Conservation (phyloP, 1,140 invertebrate species). For the Tigriopus japonicus region DNA sequence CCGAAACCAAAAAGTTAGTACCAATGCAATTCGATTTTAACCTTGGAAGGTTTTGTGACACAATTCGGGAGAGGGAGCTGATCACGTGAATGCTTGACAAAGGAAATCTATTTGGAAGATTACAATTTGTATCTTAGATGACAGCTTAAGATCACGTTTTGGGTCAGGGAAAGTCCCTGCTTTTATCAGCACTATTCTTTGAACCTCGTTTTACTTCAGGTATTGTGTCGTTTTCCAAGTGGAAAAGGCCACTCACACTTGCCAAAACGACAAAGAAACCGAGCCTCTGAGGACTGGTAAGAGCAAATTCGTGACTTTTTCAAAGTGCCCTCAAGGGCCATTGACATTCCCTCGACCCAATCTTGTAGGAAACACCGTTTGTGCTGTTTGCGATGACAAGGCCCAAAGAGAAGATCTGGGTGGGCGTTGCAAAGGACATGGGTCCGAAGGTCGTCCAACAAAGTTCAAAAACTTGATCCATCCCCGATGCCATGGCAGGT, state of each 20-base stretch:
- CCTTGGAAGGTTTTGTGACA: not conserved
- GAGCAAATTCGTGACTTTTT: not conserved
- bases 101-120: no score
- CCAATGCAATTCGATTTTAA: not conserved
- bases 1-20: not conserved
- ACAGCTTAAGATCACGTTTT: no score
- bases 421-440: conserved; percentile 2
- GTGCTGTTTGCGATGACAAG: conserved; percentile 1
- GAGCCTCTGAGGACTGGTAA: not conserved
- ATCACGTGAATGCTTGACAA: not conserved
- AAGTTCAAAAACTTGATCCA: conserved; percentile 2
- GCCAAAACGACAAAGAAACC: not conserved
- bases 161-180: no score
- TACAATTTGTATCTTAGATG: no score
- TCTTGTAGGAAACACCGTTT: not conserved
- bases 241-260: not conserved
- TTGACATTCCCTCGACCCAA: not conserved
- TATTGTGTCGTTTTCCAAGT: conserved; percentile 9
- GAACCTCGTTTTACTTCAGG: not conserved
- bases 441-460: not conserved
- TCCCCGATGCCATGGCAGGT: conserved; percentile 2
- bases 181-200: no score
- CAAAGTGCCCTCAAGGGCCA: not conserved
- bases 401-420: not conserved
- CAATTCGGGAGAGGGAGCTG: not conserved